Evolutionary conservation across 2,888 invertebrate genomes (phyloP), one percentile per base, ranked within the genome.

Genomic region (Bruchidius siliquastri): DNA sequence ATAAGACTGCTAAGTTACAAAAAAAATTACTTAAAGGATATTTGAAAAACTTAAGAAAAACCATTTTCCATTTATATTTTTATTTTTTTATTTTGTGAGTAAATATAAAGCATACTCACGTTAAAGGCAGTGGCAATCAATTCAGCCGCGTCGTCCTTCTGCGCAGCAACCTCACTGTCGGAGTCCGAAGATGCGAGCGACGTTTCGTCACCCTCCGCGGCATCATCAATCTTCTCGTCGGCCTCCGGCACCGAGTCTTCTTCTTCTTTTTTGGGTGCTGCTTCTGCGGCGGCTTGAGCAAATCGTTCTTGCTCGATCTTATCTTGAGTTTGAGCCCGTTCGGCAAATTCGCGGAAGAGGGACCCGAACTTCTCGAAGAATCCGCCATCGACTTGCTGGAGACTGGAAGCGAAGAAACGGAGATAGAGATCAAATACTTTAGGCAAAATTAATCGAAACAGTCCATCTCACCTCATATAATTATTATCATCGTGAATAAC

Each of bases 291-390:
- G 6, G 79, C 82, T 74, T 83, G 82, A 0, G 86, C 86, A 3
- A 84, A 81, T 72, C 82, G 79, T 74, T 87, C 83, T 74, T 84
- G 83, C 76, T 86, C 85, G 71, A 80, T 77, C 49, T 81, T 75
- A 77, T 92, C 90, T 76, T 88, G 88, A 72, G 88, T 83, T 22
- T 90, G 90, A 0, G 90, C 91, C 76, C 88, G 89, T 80, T 88
- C 88, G n/a, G 90, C 90, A 0, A 88, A 88, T 83, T 92, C 92
- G 72, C 90, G 90, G 73, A 95, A 86, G 71, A 94, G 88, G 0
- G 92, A 92, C 0, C 94, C 94, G 81, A 95, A 93, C 82, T 92
- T 93, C 85, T 95, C 95, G 84, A 95, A 95, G 86, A 95, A 95
- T 71, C 94, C 92, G 79, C 93, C 94, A 85, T 95, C 95, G 21